Evolutionary conservation across 53 echinoderm and acorn worm species (phyloP).

Genomic region (Astropecten irregularis): DNA sequence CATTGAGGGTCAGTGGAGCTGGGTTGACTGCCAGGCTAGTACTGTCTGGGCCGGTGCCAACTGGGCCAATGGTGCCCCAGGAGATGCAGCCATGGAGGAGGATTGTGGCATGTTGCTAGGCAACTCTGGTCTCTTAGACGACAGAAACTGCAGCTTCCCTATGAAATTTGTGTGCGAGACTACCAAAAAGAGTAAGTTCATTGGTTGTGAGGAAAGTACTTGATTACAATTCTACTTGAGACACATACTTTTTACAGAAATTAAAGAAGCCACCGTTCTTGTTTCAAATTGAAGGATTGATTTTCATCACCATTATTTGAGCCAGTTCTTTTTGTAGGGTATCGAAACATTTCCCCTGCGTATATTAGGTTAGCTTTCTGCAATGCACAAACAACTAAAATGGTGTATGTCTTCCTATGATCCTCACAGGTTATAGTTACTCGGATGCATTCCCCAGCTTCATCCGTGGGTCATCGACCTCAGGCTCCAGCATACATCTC

Average conservation of each 20-base stretch:
- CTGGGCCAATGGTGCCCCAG: slow-evolving; percentile 47
- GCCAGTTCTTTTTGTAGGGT: too few species aligned
- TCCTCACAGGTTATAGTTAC: slow-evolving; percentile 59
- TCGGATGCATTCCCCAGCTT: slow-evolving; percentile 53
- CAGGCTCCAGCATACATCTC: neutral
- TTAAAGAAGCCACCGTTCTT: too few species aligned
- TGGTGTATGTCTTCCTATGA: too few species aligned
- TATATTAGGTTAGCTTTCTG: too few species aligned
- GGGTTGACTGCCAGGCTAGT: slow-evolving; percentile 65
- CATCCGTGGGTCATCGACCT: neutral
- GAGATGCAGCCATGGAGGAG: neutral
- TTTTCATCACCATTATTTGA: too few species aligned
- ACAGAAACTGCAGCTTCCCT: slow-evolving; percentile 64
- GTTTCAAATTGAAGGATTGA: too few species aligned
- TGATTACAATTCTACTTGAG: too few species aligned
- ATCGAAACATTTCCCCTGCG: too few species aligned
- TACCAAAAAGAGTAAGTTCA: slow-evolving; percentile 60
- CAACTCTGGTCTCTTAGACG: slow-evolving; percentile 58
- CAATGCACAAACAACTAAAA: too few species aligned
- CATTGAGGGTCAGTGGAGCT: slow-evolving; percentile 66
- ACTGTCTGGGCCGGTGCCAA: slow-evolving; percentile 15
- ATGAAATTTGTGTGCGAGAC: slow-evolving; percentile 78
- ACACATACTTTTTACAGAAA: too few species aligned
- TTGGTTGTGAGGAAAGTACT: too few species aligned
- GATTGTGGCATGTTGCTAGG: slow-evolving; percentile 25